These are phyloP conservation scores for Conus canariensis DNA, from an alignment of 2,888 invertebrate species.

Conservation along the genomic window DNA sequence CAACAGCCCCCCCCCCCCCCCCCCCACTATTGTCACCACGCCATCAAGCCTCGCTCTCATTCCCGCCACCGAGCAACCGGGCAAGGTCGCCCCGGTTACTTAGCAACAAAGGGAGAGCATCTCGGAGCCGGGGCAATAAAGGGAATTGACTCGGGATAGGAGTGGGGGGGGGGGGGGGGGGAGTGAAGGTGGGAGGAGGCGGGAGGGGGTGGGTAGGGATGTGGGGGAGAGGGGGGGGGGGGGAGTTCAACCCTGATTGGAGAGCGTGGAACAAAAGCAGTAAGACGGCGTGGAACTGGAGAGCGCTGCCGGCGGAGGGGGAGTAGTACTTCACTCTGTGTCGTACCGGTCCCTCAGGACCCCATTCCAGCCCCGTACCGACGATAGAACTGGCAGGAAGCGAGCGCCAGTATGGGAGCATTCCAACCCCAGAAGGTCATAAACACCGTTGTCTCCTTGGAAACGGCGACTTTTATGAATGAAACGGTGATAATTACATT, in stretches of 20 bases:
- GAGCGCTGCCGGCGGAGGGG: too few relatives aligned
- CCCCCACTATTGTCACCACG: background rate
- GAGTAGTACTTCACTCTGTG: too few relatives aligned
- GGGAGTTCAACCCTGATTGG: background rate
- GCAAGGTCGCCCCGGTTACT: conserved; percentile 10
- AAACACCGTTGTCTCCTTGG: too few relatives aligned
- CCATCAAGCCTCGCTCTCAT: conserved; percentile 22
- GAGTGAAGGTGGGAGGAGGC: too few relatives aligned
- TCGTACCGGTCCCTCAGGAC: too few relatives aligned
- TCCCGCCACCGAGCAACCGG: conserved; percentile 26
- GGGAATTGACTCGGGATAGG: background rate
- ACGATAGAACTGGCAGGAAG: too few relatives aligned
- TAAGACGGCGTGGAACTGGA: background rate
- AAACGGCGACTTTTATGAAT: too few relatives aligned
- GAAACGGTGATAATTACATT: too few relatives aligned
- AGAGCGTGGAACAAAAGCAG: background rate
- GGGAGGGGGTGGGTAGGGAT: background rate
- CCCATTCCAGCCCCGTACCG: too few relatives aligned
- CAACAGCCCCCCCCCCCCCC: background rate
- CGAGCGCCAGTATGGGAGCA: too few relatives aligned
- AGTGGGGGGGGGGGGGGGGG: background rate
- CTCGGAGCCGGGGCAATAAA: background rate
- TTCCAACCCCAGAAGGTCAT: too few relatives aligned
- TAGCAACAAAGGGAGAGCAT: conserved; percentile 26
- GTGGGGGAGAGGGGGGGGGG: background rate